A percentile compares a stretch with the other conserved stretches of the same genome.
phyloP scores from a whole-genome alignment of 2,113 vertebrate genomes.

The Gallinago jamesoni region DNA sequence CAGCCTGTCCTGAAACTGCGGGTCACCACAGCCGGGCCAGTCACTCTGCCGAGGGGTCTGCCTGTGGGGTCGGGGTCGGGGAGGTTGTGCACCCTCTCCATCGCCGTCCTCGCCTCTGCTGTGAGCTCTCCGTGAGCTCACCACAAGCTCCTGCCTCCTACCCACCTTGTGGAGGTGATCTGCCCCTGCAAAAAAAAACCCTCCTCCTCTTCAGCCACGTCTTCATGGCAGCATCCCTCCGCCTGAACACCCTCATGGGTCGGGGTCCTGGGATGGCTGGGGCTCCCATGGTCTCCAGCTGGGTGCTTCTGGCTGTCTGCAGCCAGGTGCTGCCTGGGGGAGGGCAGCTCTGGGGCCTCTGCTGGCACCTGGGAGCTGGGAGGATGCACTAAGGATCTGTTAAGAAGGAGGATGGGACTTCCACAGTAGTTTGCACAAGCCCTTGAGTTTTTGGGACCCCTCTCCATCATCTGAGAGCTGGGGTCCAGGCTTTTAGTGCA shows the following conservation, averaged over 20 bases:
- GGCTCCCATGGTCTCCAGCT: neutral
- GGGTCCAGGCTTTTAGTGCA: neutral
- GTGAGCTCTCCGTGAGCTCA: fast-evolving
- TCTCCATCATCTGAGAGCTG: neutral
- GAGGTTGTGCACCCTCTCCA: neutral
- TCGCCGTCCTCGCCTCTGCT: fast-evolving
- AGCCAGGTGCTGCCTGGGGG: fast-evolving
- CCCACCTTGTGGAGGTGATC: neutral
- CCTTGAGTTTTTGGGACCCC: neutral
- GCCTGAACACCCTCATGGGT: neutral
- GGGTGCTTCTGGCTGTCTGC: neutral
- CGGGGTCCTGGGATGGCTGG: neutral
- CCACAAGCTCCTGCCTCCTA: fast-evolving
- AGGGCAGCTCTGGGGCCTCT: neutral
- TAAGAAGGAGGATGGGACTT: neutral
- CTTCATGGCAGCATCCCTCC: neutral
- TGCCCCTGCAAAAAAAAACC: neutral
- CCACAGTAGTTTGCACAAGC: neutral
- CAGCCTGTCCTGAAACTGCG: constrained; percentile 26
- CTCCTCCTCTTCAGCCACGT: neutral
- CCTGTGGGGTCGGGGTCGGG: fast-evolving
- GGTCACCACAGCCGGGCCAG: neutral
- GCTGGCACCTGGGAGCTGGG: too few species aligned
- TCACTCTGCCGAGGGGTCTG: neutral
- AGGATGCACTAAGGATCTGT: neutral